Base-by-base conservation (phyloP, 1,140 invertebrate genomes). In the Philopotamus ludificatus region DNA sequence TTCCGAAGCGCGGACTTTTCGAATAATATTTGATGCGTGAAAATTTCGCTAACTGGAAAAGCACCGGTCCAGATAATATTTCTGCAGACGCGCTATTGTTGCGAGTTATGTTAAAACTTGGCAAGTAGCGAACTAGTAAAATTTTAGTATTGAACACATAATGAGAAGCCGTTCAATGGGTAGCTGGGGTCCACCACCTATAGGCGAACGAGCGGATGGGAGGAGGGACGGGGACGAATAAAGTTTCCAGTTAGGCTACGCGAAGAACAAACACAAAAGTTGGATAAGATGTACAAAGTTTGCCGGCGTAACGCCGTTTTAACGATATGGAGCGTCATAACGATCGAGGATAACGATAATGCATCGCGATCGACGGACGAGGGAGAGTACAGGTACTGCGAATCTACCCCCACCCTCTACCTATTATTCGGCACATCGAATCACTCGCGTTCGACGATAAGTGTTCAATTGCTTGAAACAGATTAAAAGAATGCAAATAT, bases 311-410 rank as follows among this genome's bases (percentile, higher is more conserved):
- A 69, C 60, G 67, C 67, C 60, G 67, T 57, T 69, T 66, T 66
- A 69, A 69, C 67, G 67, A 69, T 69, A 69, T 69, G 67, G 67
- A 66, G 67, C 67, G 63, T 65, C 64, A 70, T 70, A 70, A 70
- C 68, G 68, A 70, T 66, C 61, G 60, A 4, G 22, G 54, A 66
- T 70, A 70, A 70, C 68, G 68, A 66, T 66, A 64, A 70, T 70
- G 68, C 68, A 70, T 70, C 61, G 61, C 12, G 23, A 49, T 41
- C n/a, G 42, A 28, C 57, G 57, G 66, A 63, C 59, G 64, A 51
- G 42, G 16, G 25, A 54, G 47, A 62, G 65, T 65, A 55, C 50
- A 51, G 64, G 64, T 49, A 60, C 16, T 50, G 9, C 26, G 9
- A 39, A 21, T 42, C 55, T 1, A n/a, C 22, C 7, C 25, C 3